phyloP scores from a whole-genome alignment of 2,888 invertebrate genomes.

The Lycia hirtaria region DNA sequence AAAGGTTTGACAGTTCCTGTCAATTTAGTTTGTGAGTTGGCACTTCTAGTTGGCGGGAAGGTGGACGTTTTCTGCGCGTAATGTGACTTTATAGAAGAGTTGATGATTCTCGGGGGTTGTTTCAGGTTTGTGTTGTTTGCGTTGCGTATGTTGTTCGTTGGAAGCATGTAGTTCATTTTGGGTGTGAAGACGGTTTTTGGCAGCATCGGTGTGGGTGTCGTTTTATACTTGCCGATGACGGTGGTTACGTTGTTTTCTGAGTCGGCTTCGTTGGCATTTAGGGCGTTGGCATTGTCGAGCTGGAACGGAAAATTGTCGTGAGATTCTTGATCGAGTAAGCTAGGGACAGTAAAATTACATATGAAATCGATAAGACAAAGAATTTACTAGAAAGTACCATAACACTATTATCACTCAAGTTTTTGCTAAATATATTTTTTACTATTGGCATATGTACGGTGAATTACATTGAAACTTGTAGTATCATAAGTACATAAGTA shows the following conservation, averaged over 20 bases:
- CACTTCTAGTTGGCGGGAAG: conserved; percentile 78
- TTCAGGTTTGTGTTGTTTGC: conserved; percentile 74
- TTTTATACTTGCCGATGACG: conserved; percentile 79
- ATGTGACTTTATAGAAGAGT: conserved; percentile 65
- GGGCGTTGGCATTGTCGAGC: conserved; percentile 74
- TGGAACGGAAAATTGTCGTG: conserved; percentile 52
- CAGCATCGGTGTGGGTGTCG: conserved; percentile 74
- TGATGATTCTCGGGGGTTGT: conserved; percentile 65
- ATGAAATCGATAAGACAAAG: too few species aligned
- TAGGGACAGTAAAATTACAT: too few species aligned
- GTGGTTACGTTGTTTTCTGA: conserved; percentile 77
- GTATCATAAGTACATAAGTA: too few species aligned
- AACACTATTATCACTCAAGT: too few species aligned
- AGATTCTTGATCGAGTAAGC: too few species aligned
- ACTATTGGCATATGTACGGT: too few species aligned
- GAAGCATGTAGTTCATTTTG: conserved; percentile 79
- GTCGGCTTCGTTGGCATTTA: conserved; percentile 74
- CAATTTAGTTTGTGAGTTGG: conserved; percentile 70
- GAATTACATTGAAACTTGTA: too few species aligned
- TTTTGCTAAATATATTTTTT: too few species aligned
- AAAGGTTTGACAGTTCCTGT: conserved; percentile 67
- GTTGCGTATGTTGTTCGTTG: conserved; percentile 76
- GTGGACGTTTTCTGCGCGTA: conserved; percentile 77
- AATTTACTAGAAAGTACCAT: too few species aligned
- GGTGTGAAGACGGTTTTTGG: conserved; percentile 75